A percentile compares a stretch with the other conserved stretches of the same genome.
These are phyloP conservation scores for Limnephilus auricula DNA, from an alignment of 2,888 invertebrate species.

Conservation along the genomic window DNA sequence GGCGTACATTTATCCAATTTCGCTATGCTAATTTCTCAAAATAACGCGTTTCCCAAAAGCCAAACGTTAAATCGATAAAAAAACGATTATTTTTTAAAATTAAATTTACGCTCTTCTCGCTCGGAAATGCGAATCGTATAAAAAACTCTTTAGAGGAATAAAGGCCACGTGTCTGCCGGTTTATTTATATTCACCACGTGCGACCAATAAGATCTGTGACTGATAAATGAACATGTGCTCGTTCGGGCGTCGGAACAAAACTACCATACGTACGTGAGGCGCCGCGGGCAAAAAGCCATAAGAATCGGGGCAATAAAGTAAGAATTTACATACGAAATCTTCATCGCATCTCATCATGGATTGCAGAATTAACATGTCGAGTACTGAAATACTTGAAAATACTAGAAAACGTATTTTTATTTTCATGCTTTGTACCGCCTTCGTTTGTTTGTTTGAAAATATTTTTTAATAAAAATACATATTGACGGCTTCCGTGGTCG, in stretches of 20 bases:
- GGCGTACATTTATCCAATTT: slow-evolving; percentile 28
- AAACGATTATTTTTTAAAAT: slow-evolving; percentile 46
- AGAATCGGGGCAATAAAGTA: neutral
- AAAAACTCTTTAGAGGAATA: slow-evolving; percentile 29
- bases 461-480: no score
- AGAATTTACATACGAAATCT: neutral
- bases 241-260: neutral
- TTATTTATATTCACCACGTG: slow-evolving; percentile 33
- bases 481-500: no score
- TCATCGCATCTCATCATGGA: neutral
- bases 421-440: neutral
- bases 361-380: neutral
- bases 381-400: neutral
- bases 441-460: no score
- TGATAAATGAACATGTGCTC: slow-evolving; percentile 28
- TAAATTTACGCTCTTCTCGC: slow-evolving; percentile 15
- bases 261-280: neutral
- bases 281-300: neutral
- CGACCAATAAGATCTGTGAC: slow-evolving; percentile 4
- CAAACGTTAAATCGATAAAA: slow-evolving; percentile 34
- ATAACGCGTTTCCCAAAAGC: slow-evolving; percentile 4
- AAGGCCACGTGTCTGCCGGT: slow-evolving; percentile 12
- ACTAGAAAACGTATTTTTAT: neutral
- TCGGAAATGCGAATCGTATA: slow-evolving; percentile 19
- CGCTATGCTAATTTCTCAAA: slow-evolving; percentile 14